These are phyloP conservation scores for Mustela lutreola DNA, from an alignment of 2,113 vertebrate genomes.

Conservation along the genomic window DNA sequence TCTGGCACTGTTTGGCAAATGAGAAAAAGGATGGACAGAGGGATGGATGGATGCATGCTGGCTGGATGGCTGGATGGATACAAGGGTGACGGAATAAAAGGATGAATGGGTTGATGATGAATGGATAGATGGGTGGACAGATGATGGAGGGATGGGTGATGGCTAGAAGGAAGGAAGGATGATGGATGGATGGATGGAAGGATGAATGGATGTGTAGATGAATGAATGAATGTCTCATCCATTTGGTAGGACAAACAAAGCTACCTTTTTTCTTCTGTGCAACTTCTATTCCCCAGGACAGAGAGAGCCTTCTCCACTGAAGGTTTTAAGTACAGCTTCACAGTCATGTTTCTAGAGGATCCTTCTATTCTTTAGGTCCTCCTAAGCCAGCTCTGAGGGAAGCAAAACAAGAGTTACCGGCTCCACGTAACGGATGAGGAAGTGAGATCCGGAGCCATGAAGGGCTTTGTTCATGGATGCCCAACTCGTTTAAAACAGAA, in stretches of 20 bases:
- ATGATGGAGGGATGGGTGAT: background rate
- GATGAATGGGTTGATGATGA: background rate
- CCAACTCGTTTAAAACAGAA: background rate
- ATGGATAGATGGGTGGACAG: rapidly evolving
- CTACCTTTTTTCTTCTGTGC: background rate
- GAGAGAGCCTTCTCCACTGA: background rate
- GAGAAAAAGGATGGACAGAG: background rate
- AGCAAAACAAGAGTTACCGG: background rate
- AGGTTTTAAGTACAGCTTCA: background rate
- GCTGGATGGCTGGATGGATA: background rate
- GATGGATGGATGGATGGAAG: background rate
- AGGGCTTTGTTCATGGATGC: background rate
- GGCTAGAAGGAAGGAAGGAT: background rate
- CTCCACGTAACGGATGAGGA: background rate
- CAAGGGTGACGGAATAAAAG: background rate
- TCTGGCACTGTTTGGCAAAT: background rate
- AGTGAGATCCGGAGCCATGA: background rate
- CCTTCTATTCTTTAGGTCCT: background rate
- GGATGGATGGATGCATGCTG: background rate
- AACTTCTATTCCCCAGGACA: background rate
- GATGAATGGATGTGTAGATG: background rate
- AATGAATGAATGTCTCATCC: background rate
- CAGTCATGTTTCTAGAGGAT: background rate
- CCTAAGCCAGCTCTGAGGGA: background rate
- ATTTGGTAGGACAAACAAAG: background rate